Base-by-base conservation (phyloP, 2,113 vertebrate genomes). In the Calidris pugnax region DNA sequence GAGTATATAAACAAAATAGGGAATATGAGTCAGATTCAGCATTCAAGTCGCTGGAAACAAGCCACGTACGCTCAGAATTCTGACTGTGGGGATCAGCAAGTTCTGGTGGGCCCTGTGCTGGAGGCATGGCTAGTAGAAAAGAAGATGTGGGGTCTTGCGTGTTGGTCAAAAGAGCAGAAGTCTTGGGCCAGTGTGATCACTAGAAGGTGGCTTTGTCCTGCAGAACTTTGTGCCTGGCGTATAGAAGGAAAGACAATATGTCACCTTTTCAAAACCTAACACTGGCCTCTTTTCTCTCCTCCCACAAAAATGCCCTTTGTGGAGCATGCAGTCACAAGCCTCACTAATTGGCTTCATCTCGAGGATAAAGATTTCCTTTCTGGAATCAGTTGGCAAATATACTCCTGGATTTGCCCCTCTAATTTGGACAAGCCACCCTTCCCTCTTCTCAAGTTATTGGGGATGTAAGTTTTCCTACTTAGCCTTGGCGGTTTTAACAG, bases 11-110 rank as follows among this genome's bases (percentile, higher is more conserved):
- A 97, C 85, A 96, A 85, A 93, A 57, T 5, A 57, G 26, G 48
- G 85, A 90, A 64, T 88, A 79, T 97, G 97, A 97, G 89, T 97
- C 97, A 97, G 67, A 87, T 75, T 26, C 37, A 91, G 66, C 12
- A 14, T 13, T 66, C 41, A 41, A 84, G 45, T 67, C 57, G 27
- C 57, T 78, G 74, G 74, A 76, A 95, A 74, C 7, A 66, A 87
- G 71, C 16, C 57, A 55, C 1, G 1, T 81, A 37, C 11, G 83
- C 66, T 69, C 81, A 82, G 51, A 39, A 57, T 73, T 75, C 22
- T 75, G 72, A 35, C 3, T 47, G 14, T 71, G 37, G 47, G 23
- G 19, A 20, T 80, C 45, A 62, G 43, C 45, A 59, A 30, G 24
- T 45, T 85, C 53, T 89, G 71, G 53, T 53, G 59, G 28, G 20